Evolutionary conservation across 2,113 vertebrate genomes (phyloP).

Genomic region (Mesembrinibis cayennensis): DNA sequence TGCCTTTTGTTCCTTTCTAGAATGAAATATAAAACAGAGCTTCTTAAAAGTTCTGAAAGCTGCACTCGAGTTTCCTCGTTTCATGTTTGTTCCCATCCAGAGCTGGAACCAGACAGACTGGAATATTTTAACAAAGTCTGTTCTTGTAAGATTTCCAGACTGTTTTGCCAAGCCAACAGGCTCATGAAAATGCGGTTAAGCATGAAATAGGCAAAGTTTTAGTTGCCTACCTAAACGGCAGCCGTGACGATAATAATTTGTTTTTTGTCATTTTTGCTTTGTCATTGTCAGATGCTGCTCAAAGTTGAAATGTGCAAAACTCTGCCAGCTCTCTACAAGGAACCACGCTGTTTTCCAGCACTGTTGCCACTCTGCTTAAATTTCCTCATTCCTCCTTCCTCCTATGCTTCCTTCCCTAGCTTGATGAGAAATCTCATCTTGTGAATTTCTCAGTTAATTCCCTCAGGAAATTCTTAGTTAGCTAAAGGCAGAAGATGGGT

Average conservation of each 20-base stretch:
- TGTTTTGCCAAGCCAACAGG: conserved; percentile 26
- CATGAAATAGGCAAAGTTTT: conserved; percentile 52
- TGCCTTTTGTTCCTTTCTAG: conserved; percentile 50
- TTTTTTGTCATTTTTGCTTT: neutral
- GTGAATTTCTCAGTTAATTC: neutral
- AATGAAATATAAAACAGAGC: conserved; percentile 31
- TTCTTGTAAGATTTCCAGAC: conserved; percentile 52
- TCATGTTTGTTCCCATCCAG: conserved; percentile 34
- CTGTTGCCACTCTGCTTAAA: neutral
- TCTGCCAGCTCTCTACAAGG: neutral
- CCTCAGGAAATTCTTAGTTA: neutral
- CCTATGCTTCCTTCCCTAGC: neutral
- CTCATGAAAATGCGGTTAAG: conserved; percentile 45
- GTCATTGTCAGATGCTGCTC: conserved; percentile 36
- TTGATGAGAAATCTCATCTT: neutral
- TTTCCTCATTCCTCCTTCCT: neutral
- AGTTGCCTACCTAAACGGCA: conserved; percentile 33
- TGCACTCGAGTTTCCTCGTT: neutral
- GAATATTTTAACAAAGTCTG: conserved; percentile 36
- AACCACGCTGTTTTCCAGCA: neutral
- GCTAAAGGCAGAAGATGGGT: neutral
- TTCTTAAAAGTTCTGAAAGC: conserved; percentile 29
- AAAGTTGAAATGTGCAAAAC: neutral
- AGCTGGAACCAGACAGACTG: conserved; percentile 20
- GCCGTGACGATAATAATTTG: neutral